phyloP scores from a whole-genome alignment of 2,888 invertebrate genomes.

The Acleris laterana region DNA sequence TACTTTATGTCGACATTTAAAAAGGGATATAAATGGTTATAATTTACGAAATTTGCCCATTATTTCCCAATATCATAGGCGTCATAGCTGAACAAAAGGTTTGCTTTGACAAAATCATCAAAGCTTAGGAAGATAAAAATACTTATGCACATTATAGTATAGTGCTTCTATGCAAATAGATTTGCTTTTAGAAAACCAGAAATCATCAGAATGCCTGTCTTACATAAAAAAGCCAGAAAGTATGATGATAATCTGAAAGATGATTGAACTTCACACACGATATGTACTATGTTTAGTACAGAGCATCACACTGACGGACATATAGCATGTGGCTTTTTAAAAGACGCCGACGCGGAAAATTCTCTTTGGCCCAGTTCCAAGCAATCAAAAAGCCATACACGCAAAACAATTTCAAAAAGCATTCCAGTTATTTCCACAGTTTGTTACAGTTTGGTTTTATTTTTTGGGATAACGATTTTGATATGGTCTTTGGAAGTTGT shows the following conservation, averaged over 20 bases:
- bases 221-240: not conserved
- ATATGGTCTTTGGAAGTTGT: constrained; percentile 33
- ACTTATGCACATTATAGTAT: too few relatives aligned
- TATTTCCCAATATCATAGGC: too few relatives aligned
- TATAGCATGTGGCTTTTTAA: constrained; percentile 37
- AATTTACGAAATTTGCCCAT: not conserved
- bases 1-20: constrained; percentile 9
- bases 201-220: too few relatives aligned
- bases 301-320: constrained; percentile 23
- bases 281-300: constrained; percentile 16
- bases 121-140: too few relatives aligned
- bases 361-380: constrained; percentile 64
- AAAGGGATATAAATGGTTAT: constrained; percentile 1
- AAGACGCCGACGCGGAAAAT: constrained; percentile 49
- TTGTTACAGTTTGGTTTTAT: constrained; percentile 30
- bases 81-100: too few relatives aligned
- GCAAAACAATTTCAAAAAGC: constrained; percentile 50
- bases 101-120: too few relatives aligned
- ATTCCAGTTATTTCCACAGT: constrained; percentile 43
- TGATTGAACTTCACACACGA: constrained; percentile 10
- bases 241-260: constrained; percentile 3
- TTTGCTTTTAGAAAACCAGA: too few relatives aligned
- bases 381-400: constrained; percentile 67
- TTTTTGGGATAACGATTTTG: constrained; percentile 38
- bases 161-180: too few relatives aligned